Conservation (phyloP, 2,888 invertebrate genomes). For the Nycteola revayana region DNA sequence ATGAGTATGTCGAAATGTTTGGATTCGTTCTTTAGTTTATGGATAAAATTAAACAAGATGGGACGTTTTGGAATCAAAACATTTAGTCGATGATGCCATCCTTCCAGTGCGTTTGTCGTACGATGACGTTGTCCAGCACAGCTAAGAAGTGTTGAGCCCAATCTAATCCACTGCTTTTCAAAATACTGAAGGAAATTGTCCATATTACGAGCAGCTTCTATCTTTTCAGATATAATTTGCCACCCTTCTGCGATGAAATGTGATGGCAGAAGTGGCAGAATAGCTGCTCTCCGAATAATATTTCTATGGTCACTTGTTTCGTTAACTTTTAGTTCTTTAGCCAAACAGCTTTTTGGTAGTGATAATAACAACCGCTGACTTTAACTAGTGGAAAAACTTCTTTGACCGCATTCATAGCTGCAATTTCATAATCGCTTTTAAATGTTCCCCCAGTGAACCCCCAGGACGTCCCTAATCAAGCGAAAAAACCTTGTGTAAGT, state of each 20-base stretch:
- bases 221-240: constrained; percentile 3
- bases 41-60: too few relatives aligned
- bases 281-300: constrained; percentile 2
- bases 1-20: not conserved
- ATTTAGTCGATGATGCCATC: not conserved
- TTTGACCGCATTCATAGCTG: constrained; percentile 3
- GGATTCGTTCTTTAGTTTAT: too few relatives aligned
- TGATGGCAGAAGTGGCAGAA: constrained; percentile 4
- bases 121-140: constrained; percentile 3
- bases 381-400: constrained; percentile 4
- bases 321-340: constrained; percentile 5
- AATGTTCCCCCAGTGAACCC: constrained; percentile 1
- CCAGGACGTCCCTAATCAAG: constrained; percentile 6
- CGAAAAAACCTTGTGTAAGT: not conserved
- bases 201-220: constrained; percentile 2
- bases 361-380: constrained; percentile 6
- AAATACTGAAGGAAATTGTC: not conserved
- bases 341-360: constrained; percentile 7
- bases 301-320: constrained; percentile 4
- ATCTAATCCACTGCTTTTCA: not conserved
- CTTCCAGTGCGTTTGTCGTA: constrained; percentile 1
- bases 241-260: constrained; percentile 5
- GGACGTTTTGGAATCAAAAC: constrained; percentile 1
- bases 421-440: constrained; percentile 7
- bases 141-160: constrained; percentile 1